These are phyloP conservation scores for Eurystomus glaucurus DNA, from an alignment of 2,797 vertebrate genomes.

Conservation along the genomic window DNA sequence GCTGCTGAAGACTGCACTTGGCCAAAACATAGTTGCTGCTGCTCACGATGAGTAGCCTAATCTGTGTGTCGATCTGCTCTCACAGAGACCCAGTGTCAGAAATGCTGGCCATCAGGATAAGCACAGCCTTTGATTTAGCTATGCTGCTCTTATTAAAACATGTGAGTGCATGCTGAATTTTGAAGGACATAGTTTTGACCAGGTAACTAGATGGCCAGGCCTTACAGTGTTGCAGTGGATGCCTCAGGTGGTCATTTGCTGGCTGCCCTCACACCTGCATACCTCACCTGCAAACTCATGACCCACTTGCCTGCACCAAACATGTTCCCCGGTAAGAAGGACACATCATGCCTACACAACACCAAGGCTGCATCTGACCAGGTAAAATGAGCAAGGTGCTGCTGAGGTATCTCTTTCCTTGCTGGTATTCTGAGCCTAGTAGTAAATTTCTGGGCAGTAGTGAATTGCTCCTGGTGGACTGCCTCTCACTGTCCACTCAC, in stretches of 20 bases:
- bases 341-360: too few relatives aligned
- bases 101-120: rapidly evolving
- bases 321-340: too few relatives aligned
- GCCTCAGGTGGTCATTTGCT: rapidly evolving
- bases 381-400: not conserved
- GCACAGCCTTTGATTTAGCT: not conserved
- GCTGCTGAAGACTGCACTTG: not conserved
- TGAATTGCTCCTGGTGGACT: not conserved
- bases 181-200: rapidly evolving
- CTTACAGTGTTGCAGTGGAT: rapidly evolving
- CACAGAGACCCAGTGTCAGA: rapidly evolving
- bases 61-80: not conserved
- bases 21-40: not conserved
- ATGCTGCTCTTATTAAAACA: not conserved
- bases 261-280: not conserved
- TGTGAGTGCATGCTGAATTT: not conserved
- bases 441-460: not conserved
- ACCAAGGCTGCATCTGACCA: not conserved
- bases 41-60: rapidly evolving
- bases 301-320: not conserved
- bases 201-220: not conserved
- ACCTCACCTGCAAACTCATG: not conserved
- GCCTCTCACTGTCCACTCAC: not conserved
- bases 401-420: not conserved
- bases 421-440: not conserved